These are phyloP conservation scores for Sipha maydis DNA, from an alignment of 2,888 invertebrate genomes.

Conservation along the genomic window DNA sequence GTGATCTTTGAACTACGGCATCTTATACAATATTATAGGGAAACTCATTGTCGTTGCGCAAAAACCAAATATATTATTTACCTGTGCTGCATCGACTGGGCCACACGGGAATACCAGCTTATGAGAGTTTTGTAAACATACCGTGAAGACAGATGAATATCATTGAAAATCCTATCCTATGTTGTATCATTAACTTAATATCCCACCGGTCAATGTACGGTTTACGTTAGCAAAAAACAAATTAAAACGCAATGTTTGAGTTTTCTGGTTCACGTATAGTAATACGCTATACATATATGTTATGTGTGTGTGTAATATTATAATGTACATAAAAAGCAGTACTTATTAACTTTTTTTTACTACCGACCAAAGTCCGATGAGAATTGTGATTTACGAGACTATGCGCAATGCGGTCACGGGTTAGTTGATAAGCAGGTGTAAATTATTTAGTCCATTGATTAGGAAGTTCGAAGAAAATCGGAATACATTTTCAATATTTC, in stretches of 20 bases:
- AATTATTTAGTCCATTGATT: not conserved
- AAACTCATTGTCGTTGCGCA: conserved; percentile 1
- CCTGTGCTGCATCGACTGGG: not conserved
- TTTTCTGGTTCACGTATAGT: not conserved
- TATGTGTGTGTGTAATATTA: no score
- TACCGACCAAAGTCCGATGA: not conserved
- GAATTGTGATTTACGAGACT: not conserved
- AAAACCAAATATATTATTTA: conserved; percentile 17
- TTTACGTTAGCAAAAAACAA: not conserved
- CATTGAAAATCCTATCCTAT: conserved; percentile 33
- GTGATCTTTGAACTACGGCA: not conserved
- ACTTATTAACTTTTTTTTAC: not conserved
- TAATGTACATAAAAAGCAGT: no score
- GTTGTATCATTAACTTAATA: not conserved
- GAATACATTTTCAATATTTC: not conserved
- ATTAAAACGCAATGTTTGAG: conserved; percentile 8
- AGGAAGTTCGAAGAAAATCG: not conserved
- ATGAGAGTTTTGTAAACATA: not conserved
- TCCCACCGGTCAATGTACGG: not conserved
- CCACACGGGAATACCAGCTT: conserved; percentile 4
- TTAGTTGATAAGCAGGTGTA: conserved; percentile 15
- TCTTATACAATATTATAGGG: not conserved
- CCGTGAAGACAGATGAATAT: not conserved
- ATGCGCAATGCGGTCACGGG: not conserved
- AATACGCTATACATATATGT: not conserved